Evolutionary conservation across 2,797 vertebrate species (phyloP), one percentile per base, ranked within the genome.

Genomic region (Intellagama lesueurii): DNA sequence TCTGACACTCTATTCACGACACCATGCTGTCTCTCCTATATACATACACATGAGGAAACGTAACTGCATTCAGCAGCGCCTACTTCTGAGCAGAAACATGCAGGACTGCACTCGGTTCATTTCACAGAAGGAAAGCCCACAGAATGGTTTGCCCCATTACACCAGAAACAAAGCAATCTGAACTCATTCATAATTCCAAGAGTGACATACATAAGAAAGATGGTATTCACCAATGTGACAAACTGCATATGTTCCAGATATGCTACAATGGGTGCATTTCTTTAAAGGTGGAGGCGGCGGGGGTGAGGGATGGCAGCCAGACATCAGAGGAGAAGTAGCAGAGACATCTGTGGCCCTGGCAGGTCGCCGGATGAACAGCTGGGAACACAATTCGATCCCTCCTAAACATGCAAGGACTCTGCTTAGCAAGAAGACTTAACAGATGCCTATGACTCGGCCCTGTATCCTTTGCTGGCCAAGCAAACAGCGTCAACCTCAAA

Each of bases 331-430:
- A 80, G 89, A 90, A 95, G 90, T 89, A 94, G 89, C 12, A 83
- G 84, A 89, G 91, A 91, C 5, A 0, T 88, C 89, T 89, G 94
- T 89, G 80, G 72, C 87, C 30, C 94, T 96, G 95, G 94, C 95
- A 95, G 90, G 87, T 83, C 88, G 93, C 95, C 94, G 94, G 93
- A 87, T 93, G 93, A 95, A 95, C 95, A 95, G 92, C 95, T 95
- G 92, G 91, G 92, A 89, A 88, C 92, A 1, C 4, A 89, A 90
- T 94, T 89, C 92, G 87, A 92, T 94, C 94, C 86, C 91, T 92
- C 89, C 93, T 94, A 92, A 95, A 93, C 78, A 52, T 93, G 87
- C 89, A 35, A 92, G 91, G 44, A 1, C 35, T 89, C 60, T 70
- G 79, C 82, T 89, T 89, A 82, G 82, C 30, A 75, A 88, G 85